Base-by-base conservation (phyloP, 2,888 invertebrate genomes). In the Drosophila pseudotakahashii region DNA sequence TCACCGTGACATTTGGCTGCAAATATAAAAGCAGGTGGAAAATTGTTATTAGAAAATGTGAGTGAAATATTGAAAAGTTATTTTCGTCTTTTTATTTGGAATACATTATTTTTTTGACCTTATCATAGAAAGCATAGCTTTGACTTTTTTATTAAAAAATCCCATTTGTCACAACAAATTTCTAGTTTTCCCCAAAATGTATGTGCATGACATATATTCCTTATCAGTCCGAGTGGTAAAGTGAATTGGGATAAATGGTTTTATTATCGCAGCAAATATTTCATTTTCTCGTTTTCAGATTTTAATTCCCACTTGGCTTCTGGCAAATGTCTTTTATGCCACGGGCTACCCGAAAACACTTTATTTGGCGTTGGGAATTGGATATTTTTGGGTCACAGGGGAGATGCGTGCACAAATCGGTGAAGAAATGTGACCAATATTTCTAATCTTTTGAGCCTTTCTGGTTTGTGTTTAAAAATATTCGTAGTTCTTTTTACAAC, bases 1-100 rank as follows among this genome's bases (percentile, higher is more conserved):
- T 83, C 76, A 83, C 86, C 81, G 79, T 79, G 77, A 83, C 82
- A 83, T 83, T 82, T 76, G 78, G 75, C 82, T 83, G 78, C 16
- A 76, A 79, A 10, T 67, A 72, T 19, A 50, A 14, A 67, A 34
- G 14, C 52, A 6, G 36, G 16, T 16, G 54, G 57, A 42, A 42
- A 39, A 48, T 36, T 11, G 37, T 36, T 50, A 45, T 41, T 42
- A 59, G 36, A 36, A 44, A 52, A 37, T 9, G 32, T 11, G 9
- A 14, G 32, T 47, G 7, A 7, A 34, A 34, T 34, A 13, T 16
- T 16, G 16, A 14, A 32, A 16, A 10, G 7, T n/a, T n/a, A n/a
- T n/a, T n/a, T n/a, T n/a, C n/a, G n/a, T n/a, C n/a, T n/a, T n/a
- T n/a, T n/a, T n/a, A n/a, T n/a, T n/a, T n/a, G n/a, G n/a, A n/a